Evolutionary conservation across 2,113 vertebrate species (phyloP).

Genomic region (Pituophis catenifer): DNA sequence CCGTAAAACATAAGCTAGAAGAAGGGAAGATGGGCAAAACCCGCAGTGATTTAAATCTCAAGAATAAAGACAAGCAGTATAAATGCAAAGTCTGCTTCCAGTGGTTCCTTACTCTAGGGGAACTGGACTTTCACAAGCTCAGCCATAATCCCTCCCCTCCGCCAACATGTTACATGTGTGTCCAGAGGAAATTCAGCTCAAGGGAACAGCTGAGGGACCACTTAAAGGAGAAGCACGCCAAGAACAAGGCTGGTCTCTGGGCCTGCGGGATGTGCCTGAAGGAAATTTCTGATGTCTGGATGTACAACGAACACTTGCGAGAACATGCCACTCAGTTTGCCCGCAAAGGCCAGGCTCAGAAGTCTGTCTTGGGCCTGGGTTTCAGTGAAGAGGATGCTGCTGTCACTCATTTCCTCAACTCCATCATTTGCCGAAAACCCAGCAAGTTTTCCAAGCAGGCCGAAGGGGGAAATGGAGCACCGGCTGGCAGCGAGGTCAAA

Average conservation of each 20-base stretch:
- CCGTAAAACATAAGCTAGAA: slow-evolving; percentile 54
- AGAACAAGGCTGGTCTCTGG: slow-evolving; percentile 89
- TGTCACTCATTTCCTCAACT: slow-evolving; percentile 83
- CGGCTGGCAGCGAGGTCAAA: slow-evolving; percentile 58
- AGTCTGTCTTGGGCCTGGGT: slow-evolving; percentile 77
- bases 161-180: slow-evolving; percentile 97
- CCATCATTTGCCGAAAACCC: slow-evolving; percentile 79
- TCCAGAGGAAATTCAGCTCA: slow-evolving; percentile 94
- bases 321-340: slow-evolving; percentile 94
- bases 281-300: slow-evolving; percentile 93
- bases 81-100: slow-evolving; percentile 96
- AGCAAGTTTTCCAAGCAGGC: slow-evolving; percentile 66
- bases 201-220: slow-evolving; percentile 91
- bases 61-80: slow-evolving; percentile 85
- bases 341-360: slow-evolving; percentile 84
- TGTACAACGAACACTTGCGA: slow-evolving; percentile 95
- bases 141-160: slow-evolving; percentile 92
- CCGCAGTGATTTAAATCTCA: slow-evolving; percentile 68
- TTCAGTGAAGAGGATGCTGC: slow-evolving; percentile 76
- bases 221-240: slow-evolving; percentile 89
- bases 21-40: slow-evolving; percentile 67
- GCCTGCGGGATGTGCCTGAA: slow-evolving; percentile 96
- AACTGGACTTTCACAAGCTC: slow-evolving; percentile 93
- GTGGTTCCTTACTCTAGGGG: slow-evolving; percentile 88
- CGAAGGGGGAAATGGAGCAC: slow-evolving; percentile 53